These are phyloP conservation scores for Hartigia nigra DNA, from an alignment of 2,888 invertebrate genomes.

Conservation along the genomic window DNA sequence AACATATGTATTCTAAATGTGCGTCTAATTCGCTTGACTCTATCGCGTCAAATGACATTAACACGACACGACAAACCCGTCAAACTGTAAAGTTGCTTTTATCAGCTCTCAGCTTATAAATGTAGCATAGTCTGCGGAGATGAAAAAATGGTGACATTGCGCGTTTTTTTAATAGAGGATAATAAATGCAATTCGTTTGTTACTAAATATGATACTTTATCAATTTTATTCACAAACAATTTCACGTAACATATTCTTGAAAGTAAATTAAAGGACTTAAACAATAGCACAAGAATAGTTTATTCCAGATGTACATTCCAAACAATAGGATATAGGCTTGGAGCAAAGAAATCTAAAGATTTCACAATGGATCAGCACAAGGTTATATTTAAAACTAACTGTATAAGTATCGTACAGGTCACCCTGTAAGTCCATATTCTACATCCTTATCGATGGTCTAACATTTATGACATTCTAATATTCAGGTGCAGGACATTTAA, in stretches of 20 bases:
- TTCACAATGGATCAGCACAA: background rate
- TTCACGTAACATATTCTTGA: background rate
- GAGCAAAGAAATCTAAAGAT: background rate
- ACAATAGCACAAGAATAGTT: background rate
- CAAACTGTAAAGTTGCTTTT: background rate
- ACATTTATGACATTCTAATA: slow-evolving; percentile 65
- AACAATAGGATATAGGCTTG: background rate
- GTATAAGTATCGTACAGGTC: slow-evolving; percentile 10
- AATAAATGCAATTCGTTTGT: background rate
- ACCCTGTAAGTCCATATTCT: background rate
- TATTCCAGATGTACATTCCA: background rate
- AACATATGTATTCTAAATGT: background rate
- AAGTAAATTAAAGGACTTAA: background rate
- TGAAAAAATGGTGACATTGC: background rate
- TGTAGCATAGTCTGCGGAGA: background rate
- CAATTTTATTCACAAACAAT: background rate
- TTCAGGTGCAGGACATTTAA: slow-evolving; percentile 76
- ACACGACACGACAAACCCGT: background rate
- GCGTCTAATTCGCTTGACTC: background rate
- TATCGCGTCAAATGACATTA: background rate
- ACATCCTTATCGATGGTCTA: background rate
- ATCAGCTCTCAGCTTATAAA: background rate
- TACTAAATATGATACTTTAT: background rate
- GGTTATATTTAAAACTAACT: background rate
- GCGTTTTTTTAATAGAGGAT: background rate